phyloP scores from a whole-genome alignment of 2,888 invertebrate genomes.

The Limnephilus auricula region DNA sequence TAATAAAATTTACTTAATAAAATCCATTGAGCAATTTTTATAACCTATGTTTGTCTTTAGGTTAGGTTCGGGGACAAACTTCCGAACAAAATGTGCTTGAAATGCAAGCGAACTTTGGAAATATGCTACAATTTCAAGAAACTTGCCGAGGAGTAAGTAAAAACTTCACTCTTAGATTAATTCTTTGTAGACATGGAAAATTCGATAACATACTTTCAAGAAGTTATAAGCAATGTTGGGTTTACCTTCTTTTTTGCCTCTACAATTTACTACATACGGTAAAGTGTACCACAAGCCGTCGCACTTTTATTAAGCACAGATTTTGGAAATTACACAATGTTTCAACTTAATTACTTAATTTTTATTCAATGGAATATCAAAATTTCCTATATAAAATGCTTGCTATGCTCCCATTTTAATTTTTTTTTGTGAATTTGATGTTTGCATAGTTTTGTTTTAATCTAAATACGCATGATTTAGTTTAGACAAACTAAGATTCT shows the following conservation, averaged over 20 bases:
- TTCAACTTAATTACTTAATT: too few species aligned
- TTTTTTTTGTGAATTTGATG: too few species aligned
- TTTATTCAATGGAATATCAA: too few species aligned
- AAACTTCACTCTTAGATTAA: neutral
- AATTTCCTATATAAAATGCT: too few species aligned
- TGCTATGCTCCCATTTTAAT: too few species aligned
- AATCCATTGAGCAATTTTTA: neutral
- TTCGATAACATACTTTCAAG: neutral
- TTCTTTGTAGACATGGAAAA: neutral
- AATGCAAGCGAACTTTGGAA: constrained; percentile 48
- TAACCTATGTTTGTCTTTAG: constrained; percentile 16
- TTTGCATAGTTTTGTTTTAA: too few species aligned
- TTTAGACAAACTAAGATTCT: too few species aligned
- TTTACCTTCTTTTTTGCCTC: neutral
- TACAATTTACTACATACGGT: neutral
- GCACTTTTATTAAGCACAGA: too few species aligned
- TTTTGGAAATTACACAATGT: too few species aligned
- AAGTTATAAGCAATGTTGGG: neutral
- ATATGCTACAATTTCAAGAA: constrained; percentile 70
- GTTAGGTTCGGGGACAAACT: constrained; percentile 44
- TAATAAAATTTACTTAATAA: neutral
- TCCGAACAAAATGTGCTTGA: constrained; percentile 56
- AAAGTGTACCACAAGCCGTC: too few species aligned
- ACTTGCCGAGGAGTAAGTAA: constrained; percentile 74
- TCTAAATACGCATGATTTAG: too few species aligned